phyloP scores from a whole-genome alignment of 1,140 invertebrate genomes.

The Ceratitis capitata region DNA sequence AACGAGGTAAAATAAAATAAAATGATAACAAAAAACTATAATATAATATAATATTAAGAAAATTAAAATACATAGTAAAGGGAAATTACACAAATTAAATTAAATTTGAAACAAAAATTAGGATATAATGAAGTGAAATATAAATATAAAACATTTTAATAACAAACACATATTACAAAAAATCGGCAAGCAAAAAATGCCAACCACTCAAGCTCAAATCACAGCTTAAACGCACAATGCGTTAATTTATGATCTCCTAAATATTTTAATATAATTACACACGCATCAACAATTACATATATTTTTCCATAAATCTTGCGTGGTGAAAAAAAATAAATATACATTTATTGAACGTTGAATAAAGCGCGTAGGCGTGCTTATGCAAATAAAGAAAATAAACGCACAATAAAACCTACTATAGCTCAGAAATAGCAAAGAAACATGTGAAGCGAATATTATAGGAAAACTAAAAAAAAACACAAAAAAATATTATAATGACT shows the following conservation, averaged over 20 bases:
- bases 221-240: neutral
- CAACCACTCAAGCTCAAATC: neutral
- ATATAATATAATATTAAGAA: neutral
- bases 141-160: neutral
- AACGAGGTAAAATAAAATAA: neutral
- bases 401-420: neutral
- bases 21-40: neutral
- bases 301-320: no score
- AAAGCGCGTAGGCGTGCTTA: neutral
- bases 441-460: no score
- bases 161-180: neutral
- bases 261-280: slow-evolving; percentile 14
- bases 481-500: neutral
- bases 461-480: neutral
- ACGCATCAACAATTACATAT: neutral
- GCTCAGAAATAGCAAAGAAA: no score
- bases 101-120: neutral
- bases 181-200: neutral
- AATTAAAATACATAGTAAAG: neutral
- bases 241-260: neutral
- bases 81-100: neutral
- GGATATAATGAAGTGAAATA: neutral
- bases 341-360: neutral
- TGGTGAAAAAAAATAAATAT: no score
- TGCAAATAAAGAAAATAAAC: neutral